These are phyloP conservation scores for Gymnothorax javanicus DNA, from an alignment of 2,797 vertebrate genomes.

Conservation along the genomic window DNA sequence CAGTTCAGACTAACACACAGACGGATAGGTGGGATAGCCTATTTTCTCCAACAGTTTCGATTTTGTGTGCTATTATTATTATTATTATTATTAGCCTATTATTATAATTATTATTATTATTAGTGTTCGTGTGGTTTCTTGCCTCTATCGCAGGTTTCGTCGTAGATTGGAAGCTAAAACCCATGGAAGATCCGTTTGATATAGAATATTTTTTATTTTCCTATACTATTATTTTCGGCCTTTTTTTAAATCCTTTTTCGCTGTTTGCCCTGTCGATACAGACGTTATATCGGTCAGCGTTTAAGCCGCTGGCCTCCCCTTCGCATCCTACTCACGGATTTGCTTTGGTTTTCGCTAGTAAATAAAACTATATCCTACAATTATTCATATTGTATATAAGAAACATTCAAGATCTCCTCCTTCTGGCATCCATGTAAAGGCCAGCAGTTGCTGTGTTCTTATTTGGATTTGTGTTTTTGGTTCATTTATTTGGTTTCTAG, in stretches of 20 bases:
- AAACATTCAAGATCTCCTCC: slow-evolving; percentile 44
- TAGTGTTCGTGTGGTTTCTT: slow-evolving; percentile 43
- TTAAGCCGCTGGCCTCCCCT: slow-evolving; percentile 59
- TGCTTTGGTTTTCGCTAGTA: slow-evolving; percentile 65
- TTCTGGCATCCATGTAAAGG: slow-evolving; percentile 51
- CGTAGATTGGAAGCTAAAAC: slow-evolving; percentile 35
- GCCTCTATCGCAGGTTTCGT: slow-evolving; percentile 38
- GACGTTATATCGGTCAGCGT: slow-evolving; percentile 58
- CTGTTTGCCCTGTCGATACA: slow-evolving; percentile 57
- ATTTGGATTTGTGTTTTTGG: slow-evolving; percentile 69
- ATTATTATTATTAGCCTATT: slow-evolving; percentile 30
- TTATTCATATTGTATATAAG: slow-evolving; percentile 43
- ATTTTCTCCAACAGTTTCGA: slow-evolving; percentile 9
- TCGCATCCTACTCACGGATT: slow-evolving; percentile 53
- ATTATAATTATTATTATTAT: slow-evolving; percentile 44
- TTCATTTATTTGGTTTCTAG: slow-evolving; percentile 70
- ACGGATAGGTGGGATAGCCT: slow-evolving; percentile 52
- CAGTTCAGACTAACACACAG: slow-evolving; percentile 69
- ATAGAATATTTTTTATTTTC: slow-evolving; percentile 64
- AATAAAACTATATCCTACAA: slow-evolving; percentile 34
- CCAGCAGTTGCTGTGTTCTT: slow-evolving; percentile 55
- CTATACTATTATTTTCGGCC: slow-evolving; percentile 48
- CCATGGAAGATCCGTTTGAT: slow-evolving; percentile 49
- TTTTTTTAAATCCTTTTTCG: slow-evolving; percentile 19
- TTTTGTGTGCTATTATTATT: slow-evolving; percentile 12